Evolutionary conservation across 1,140 invertebrate species (phyloP).

Genomic region (Zaprionus ornatus): DNA sequence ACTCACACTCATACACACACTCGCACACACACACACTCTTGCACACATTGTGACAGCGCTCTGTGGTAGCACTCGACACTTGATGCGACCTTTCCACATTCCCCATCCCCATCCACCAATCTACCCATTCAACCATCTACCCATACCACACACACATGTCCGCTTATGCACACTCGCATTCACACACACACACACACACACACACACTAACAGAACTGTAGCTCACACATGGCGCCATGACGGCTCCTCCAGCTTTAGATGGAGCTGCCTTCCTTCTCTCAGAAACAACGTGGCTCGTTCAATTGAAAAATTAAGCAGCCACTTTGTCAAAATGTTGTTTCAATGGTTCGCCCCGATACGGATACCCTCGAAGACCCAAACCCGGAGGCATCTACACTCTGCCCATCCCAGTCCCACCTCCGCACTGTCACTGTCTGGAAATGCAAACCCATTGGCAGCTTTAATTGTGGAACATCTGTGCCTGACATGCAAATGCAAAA

Average conservation of each 20-base stretch:
- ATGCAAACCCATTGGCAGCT: conserved; percentile 52
- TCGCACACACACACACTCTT: conserved; percentile 38
- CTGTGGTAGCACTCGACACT: conserved; percentile 71
- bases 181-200: background rate
- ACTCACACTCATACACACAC: conserved; percentile 43
- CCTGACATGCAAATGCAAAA: conserved; percentile 76
- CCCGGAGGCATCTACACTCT: background rate
- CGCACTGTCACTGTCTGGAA: background rate
- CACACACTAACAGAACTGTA: background rate
- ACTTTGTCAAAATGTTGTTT: conserved; percentile 78
- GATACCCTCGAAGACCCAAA: conserved; percentile 7
- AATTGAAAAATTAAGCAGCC: conserved; percentile 82
- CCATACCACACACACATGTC: conserved; percentile 13
- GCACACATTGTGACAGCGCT: conserved; percentile 58
- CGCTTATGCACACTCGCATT: background rate
- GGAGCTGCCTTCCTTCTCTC: conserved; percentile 15
- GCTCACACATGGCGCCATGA: conserved; percentile 15
- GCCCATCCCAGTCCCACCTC: background rate
- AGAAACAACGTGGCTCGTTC: conserved; percentile 34
- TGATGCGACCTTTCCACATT: conserved; percentile 52
- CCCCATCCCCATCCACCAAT: background rate
- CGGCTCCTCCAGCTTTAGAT: background rate
- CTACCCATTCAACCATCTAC: background rate
- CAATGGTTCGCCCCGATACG: conserved; percentile 47
- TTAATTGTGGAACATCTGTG: conserved; percentile 77